These are phyloP conservation scores for Notodonta ziczac DNA, from an alignment of 2,888 invertebrate species.

Conservation along the genomic window DNA sequence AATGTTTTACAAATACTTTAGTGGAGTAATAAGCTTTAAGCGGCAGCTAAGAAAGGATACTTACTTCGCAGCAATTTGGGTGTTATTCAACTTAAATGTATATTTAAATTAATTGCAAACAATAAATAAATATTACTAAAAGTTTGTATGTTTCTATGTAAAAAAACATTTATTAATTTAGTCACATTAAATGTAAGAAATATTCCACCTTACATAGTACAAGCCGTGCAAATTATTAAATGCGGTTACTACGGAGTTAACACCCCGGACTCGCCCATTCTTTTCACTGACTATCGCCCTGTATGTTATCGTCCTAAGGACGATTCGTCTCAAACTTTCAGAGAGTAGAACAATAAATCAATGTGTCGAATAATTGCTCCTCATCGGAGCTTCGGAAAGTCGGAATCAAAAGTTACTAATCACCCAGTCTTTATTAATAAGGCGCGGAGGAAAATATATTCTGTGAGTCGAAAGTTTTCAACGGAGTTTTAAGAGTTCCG, in stretches of 20 bases:
- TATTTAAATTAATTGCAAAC: no score
- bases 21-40: no score
- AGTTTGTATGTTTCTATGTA: no score
- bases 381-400: conserved; percentile 66
- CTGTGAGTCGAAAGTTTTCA: conserved; percentile 45
- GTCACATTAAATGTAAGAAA: no score
- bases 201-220: no score
- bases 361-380: conserved; percentile 81
- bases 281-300: conserved; percentile 17
- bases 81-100: not conserved
- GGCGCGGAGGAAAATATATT: conserved; percentile 54
- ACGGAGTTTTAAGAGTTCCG: conserved; percentile 47
- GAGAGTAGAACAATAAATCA: conserved; percentile 77
- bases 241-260: conserved; percentile 39
- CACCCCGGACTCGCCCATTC: conserved; percentile 21
- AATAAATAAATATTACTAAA: no score
- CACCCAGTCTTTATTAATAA: conserved; percentile 76
- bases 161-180: no score
- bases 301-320: conserved; percentile 33
- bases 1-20: no score
- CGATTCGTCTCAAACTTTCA: conserved; percentile 61
- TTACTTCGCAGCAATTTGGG: no score
- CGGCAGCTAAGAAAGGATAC: no score
- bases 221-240: no score
- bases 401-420: conserved; percentile 80